Base-by-base conservation (phyloP, 2,113 vertebrate genomes). In the Sialia sialis region DNA sequence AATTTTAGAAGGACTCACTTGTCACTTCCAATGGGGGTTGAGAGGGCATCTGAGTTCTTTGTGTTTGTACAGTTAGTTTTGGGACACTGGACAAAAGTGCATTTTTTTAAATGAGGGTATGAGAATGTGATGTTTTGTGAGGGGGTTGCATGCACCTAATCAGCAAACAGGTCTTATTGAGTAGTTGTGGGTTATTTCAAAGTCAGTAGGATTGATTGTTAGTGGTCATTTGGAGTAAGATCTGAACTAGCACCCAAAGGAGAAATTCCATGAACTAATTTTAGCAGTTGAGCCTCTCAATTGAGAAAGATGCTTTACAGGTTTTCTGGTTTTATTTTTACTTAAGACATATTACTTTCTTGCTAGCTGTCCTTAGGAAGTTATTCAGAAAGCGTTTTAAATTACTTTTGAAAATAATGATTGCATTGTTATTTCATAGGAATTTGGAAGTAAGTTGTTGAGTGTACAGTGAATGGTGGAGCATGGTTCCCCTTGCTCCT, bases 291-390 rank as follows among this genome's bases (percentile, higher is more conserved):
- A 30, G 58, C 92, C 84, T 97, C 69, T 92, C n/a, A 86, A n/a
- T 22, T 93, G 82, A 87, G 87, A 85, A 96, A 95, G 92, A 86
- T 62, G 62, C 51, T 92, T 95, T 94, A 81, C 94, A 82, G 48
- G 89, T 97, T 97, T 97, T 97, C 87, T 97, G 91, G 81, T 89
- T 97, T 95, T 95, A 43, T 96, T 46, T 96, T 44, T 89, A 78
- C 84, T 93, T 93, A 89, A 95, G 41, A 80, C n/a, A 49, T 93
- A 73, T 16, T 82, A 11, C 60, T 78, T 81, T 84, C 76, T 68
- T 84, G 43, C 29, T 44, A 77, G 16, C 64, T 75, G 49, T 62
- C 79, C 60, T 83, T 87, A 59, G 77, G 36, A 87, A 76, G 46
- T 64, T 91, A 46, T 13, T 96, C 30, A 27, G 39, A 76, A 88